Evolutionary conservation across 2,113 vertebrate genomes (phyloP), one percentile per base, ranked within the genome.

Genomic region (Hypomesus transpacificus): DNA sequence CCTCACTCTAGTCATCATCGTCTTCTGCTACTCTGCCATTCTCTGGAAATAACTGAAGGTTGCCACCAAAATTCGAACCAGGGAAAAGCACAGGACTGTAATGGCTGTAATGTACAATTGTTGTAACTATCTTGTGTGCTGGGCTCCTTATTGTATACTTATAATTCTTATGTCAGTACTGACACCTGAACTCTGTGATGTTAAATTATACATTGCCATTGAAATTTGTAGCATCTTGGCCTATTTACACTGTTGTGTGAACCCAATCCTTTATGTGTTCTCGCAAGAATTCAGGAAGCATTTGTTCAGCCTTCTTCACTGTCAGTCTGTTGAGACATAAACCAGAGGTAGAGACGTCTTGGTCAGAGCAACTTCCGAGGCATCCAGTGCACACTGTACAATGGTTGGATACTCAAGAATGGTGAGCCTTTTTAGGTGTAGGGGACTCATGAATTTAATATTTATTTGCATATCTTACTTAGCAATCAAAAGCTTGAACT

Each of bases 171-270:
- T 3, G 0, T 18, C 69, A 2, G 0, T 28, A 0, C 83, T 58
- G 17, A 0, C 1, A 11, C 51, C 51, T 17, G 0, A 2, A 4
- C 0, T 16, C 0, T 91, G 89, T 21, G 1, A 78, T 17, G 66
- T 63, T 5, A 0, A n/a, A 0, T 53, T 89, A 0, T 7, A 64
- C 1, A 0, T 82, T 21, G 80, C 83, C 0, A 71, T 73, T 0
- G 14, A 58, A 0, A 52, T 90, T 46, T 90, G 84, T 0, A 82
- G 85, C 2, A 79, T 91, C 13, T 70, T 94, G 0, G 91, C 92
- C 2, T 87, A 79, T 66, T 91, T 78, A 0, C 93, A 95, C 80
- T 94, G 93, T 75, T 94, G 91, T 3, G 46, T 92, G 69, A 94
- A 95, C 77, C 92, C 93, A 0, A 20, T 91, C 16, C 78, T 94